Evolutionary conservation across 2,797 vertebrate genomes (phyloP), one percentile per base, ranked within the genome.

Genomic region (Sebastes oblongus): DNA sequence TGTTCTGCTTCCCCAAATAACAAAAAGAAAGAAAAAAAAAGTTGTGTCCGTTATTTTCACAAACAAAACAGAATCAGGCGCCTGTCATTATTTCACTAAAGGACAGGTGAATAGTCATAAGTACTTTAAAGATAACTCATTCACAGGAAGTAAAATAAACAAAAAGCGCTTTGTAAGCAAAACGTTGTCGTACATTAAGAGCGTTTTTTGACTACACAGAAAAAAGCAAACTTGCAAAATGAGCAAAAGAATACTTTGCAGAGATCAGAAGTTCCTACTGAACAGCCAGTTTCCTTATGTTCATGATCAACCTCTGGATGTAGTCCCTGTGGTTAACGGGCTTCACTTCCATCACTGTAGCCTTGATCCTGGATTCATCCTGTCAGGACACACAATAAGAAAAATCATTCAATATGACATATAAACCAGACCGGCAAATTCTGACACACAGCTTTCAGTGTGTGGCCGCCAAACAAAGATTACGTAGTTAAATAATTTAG

Each of bases 311-410:
- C 90, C 97, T 96, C 91, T 95, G 97, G 96, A 96, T 93, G 89
- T 99, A 98, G 14, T 99, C 98, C 87, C 91, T 96, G 84, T 98
- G 96, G 93, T 98, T 97, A 67, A 99, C 96, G 0, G 97, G 97
- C 89, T 97, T 98, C 93, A 97, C 96, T 0, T 98, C 98, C 94
- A 97, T 2, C 60, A 97, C 97, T 0, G 98, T 97, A 6, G 97
- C 98, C 89, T 99, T 99, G 94, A 99, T 97, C 82, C 97, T 96
- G 85, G 98, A 98, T 74, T 99, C 98, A 42, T 99, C 98, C 98
- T 99, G 39, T 52, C 67, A 85, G 16, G 8, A 87, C 6, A 72
- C 34, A 76, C 29, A 13, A 75, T 7, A 18, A 30, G 5, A 62
- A 66, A 80, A 30, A 30, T 20, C 24, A 71, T 62, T 39, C 36